Evolutionary conservation across 2,888 invertebrate genomes (phyloP).

Genomic region (Nezara viridula): DNA sequence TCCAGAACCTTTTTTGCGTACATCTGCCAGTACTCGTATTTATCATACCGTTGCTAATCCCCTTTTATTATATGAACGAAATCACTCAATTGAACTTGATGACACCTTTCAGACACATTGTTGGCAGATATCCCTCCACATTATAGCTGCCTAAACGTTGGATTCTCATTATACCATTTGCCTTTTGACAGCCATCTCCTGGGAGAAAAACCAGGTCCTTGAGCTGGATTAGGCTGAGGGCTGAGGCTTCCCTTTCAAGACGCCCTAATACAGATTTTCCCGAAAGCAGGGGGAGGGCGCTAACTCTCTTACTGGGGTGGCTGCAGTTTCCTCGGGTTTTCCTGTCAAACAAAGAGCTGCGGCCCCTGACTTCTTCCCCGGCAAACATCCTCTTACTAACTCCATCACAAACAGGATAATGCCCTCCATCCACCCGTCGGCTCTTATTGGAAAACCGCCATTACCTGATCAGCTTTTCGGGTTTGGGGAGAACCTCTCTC

Average conservation of each 20-base stretch:
- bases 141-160: background rate
- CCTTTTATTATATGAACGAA: no score
- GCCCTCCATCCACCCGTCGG: background rate
- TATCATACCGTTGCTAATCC: no score
- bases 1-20: no score
- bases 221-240: background rate
- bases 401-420: slow-evolving; percentile 44
- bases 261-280: slow-evolving; percentile 50
- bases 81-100: no score
- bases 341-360: slow-evolving; percentile 1
- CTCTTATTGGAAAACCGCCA: slow-evolving; percentile 24
- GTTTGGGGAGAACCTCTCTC: background rate
- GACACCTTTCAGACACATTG: no score
- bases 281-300: background rate
- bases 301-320: slow-evolving; percentile 55
- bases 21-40: no score
- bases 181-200: background rate
- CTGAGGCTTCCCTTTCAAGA: background rate
- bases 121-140: no score
- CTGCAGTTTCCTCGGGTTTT: no score
- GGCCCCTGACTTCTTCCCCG: slow-evolving; percentile 32
- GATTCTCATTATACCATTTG: slow-evolving; percentile 2
- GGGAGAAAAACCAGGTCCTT: background rate
- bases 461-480: slow-evolving; percentile 13
- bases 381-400: slow-evolving; percentile 30